Percentiles rank a stretch among this genome's conserved stretches.
Evolutionary conservation across 2,113 vertebrate species (phyloP).

Genomic region (Gadus macrocephalus): DNA sequence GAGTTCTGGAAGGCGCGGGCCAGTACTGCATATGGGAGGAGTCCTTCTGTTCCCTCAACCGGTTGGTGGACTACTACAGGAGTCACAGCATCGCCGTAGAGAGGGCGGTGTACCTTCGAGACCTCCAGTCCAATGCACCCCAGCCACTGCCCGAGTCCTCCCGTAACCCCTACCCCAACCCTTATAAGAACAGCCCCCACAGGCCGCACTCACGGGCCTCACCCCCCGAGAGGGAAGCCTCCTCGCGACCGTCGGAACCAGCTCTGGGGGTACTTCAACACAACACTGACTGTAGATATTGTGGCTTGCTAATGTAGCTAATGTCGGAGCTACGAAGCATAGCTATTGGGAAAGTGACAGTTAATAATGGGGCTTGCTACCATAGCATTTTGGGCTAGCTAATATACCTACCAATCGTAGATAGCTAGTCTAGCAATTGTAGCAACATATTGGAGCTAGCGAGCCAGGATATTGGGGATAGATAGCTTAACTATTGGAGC

Average conservation of each 20-base stretch:
- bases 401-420: no score
- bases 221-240: conserved; percentile 30
- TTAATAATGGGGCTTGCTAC: no score
- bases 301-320: no score
- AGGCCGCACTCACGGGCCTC: conserved; percentile 2
- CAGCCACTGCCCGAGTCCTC: conserved; percentile 24
- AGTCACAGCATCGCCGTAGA: conserved; percentile 76
- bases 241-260: conserved; percentile 21
- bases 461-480: no score
- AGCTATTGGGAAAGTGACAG: no score
- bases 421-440: no score
- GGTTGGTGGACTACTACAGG: conserved; percentile 88
- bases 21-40: conserved; percentile 91
- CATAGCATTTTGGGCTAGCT: no score
- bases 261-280: conserved; percentile 39
- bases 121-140: conserved; percentile 38
- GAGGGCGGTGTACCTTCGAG: conserved; percentile 78
- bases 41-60: conserved; percentile 84
- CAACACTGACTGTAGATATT: no score
- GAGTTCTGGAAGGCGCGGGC: conserved; percentile 80
- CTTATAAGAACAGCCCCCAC: conserved; percentile 49
- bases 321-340: no score
- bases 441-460: no score
- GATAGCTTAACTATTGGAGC: no score
- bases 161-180: conserved; percentile 61